Base-by-base conservation (phyloP, 92 coral and sea anemone genomes). In the Umimayanthus kanabou region DNA sequence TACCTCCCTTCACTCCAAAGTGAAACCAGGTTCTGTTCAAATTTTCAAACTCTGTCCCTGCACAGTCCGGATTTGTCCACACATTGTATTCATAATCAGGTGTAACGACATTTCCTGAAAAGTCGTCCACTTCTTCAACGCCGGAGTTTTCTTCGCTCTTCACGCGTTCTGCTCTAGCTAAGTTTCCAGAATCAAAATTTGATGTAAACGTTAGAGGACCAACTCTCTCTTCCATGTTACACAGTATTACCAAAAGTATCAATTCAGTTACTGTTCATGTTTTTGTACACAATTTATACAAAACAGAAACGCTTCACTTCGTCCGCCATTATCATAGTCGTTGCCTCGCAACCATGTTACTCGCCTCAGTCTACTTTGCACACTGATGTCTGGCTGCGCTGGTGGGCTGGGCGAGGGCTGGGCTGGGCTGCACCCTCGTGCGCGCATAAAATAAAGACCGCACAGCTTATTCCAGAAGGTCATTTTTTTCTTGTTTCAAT, bases 31-130 rank as follows among this genome's bases (percentile, higher is more conserved):
- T 97, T 58, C 99, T 90, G 91, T 97, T 97, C 4, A 72, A 73
- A 71, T 97, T 97, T 86, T 97, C 99, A 87, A 89, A 90, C 74
- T 90, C 94, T 67, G 92, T 94, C 74, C 98, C 99, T 14, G 94
- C 98, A 76, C 98, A 97, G 81, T 97, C 99, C 42, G 98, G 99
- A 75, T 93, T 92, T 11, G 99, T 97, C 99, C 99, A 97, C 15
- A 93, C 91, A 79, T 97, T 97, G 89, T 90, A 97, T 75, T 97
- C 98, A 76, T 91, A 97, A 87, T 97, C 99, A 6, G 97, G 97
- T 47, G 85, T 85, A 55, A 90, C 58, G 28, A 65, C 76, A 0
- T 67, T 61, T 28, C 94, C 75, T 28, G 91, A 80, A 39, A 75
- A 87, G 50, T 78, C 81, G 70, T 80, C 91, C 72, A 89, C 96